These are phyloP conservation scores for Pissodes strobi DNA, from an alignment of 1,140 invertebrate species.

Conservation along the genomic window DNA sequence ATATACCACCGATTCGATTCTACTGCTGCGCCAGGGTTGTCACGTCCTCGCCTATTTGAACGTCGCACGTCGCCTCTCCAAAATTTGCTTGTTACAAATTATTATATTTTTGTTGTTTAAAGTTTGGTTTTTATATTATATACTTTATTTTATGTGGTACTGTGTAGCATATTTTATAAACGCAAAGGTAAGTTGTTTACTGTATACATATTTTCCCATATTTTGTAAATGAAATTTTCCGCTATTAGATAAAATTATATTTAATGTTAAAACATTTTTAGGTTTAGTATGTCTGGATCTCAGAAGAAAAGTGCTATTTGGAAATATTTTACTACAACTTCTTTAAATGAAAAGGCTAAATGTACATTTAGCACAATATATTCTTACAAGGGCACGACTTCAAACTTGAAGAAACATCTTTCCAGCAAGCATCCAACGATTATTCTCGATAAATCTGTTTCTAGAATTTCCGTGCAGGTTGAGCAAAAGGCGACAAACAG, in stretches of 20 bases:
- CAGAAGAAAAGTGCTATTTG: background rate
- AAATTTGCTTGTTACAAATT: too few species aligned
- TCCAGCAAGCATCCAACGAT: background rate
- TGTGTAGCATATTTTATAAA: background rate
- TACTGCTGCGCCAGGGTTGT: too few species aligned
- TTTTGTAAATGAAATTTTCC: background rate
- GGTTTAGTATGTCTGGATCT: background rate
- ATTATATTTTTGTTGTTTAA: background rate
- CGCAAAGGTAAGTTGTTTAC: background rate
- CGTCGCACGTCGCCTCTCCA: too few species aligned
- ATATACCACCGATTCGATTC: too few species aligned
- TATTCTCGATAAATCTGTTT: background rate
- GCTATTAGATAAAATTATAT: background rate
- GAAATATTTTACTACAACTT: background rate
- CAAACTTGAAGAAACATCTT: background rate
- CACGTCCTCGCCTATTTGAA: too few species aligned
- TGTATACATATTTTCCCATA: too few species aligned
- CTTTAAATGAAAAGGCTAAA: background rate
- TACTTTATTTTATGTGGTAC: background rate
- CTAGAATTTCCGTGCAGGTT: background rate
- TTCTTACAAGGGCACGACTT: background rate
- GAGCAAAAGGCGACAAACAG: background rate
- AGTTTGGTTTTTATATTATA: background rate
- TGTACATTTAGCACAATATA: background rate
- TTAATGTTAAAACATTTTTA: background rate